phyloP scores from a whole-genome alignment of 2,113 vertebrate species.

The Crotophaga sulcirostris region DNA sequence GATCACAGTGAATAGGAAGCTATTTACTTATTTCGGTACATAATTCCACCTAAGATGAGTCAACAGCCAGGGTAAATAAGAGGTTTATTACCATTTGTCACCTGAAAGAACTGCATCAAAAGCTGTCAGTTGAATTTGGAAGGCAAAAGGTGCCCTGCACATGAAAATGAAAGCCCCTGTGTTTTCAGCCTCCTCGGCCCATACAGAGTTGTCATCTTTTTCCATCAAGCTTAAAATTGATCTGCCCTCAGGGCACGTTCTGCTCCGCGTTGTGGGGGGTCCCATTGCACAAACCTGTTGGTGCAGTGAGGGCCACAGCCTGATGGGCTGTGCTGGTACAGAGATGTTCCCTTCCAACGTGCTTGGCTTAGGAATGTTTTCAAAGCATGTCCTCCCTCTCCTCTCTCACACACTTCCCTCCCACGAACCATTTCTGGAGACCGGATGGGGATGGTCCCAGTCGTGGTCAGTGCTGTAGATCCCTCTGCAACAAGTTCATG shows the following conservation, averaged over 20 bases:
- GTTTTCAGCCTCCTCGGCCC: not conserved
- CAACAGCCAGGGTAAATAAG: slow-evolving; percentile 73
- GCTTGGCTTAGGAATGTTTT: not conserved
- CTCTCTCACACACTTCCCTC: not conserved
- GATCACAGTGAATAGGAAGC: slow-evolving; percentile 60
- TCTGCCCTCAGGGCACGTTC: not conserved
- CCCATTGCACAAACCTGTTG: not conserved
- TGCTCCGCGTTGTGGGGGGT: not conserved
- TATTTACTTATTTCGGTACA: slow-evolving; percentile 77
- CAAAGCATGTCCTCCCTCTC: not conserved
- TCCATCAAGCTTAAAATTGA: slow-evolving; percentile 6
- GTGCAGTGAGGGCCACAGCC: not conserved
- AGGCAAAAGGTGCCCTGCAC: slow-evolving; percentile 45
- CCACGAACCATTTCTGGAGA: not conserved
- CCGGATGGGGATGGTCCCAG: not conserved
- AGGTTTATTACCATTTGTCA: slow-evolving; percentile 69
- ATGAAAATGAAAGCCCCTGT: slow-evolving; percentile 55
- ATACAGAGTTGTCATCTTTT: slow-evolving; percentile 28
- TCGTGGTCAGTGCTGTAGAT: not conserved
- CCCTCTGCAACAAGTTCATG: not conserved
- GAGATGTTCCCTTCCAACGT: rapidly evolving
- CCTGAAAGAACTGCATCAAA: slow-evolving; percentile 64
- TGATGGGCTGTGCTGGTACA: rapidly evolving
- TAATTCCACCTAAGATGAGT: slow-evolving; percentile 80
- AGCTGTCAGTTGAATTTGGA: slow-evolving; percentile 58